These are phyloP conservation scores for Criorhina ranunculi DNA, from an alignment of 2,888 invertebrate species.

Conservation along the genomic window DNA sequence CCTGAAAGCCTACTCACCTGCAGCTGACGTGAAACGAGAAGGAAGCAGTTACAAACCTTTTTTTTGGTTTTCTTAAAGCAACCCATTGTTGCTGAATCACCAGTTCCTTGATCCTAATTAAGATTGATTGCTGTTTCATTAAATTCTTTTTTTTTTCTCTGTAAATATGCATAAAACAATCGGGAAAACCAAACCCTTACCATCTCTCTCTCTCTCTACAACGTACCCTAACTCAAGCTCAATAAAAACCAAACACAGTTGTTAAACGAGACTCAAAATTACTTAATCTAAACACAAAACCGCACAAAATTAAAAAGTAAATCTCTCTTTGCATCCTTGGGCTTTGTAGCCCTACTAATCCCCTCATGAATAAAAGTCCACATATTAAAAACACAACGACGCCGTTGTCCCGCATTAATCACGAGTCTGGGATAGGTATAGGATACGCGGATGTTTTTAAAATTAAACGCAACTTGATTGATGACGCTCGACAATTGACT, in stretches of 20 bases:
- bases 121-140: slow-evolving; percentile 70
- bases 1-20: not conserved
- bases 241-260: slow-evolving; percentile 62
- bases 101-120: slow-evolving; percentile 50
- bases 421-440: not conserved
- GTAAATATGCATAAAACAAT: slow-evolving; percentile 38
- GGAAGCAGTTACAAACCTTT: not conserved
- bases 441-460: slow-evolving; percentile 61
- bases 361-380: slow-evolving; percentile 73
- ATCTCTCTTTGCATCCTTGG: slow-evolving; percentile 36
- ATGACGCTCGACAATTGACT: slow-evolving; percentile 73
- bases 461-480: slow-evolving; percentile 76
- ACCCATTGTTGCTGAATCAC: not conserved
- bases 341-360: slow-evolving; percentile 53
- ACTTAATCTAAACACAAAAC: slow-evolving; percentile 68
- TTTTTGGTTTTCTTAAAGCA: too few species aligned
- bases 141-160: slow-evolving; percentile 42
- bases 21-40: too few species aligned
- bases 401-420: slow-evolving; percentile 47
- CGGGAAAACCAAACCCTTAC: slow-evolving; percentile 3
- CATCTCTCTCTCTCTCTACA: slow-evolving; percentile 2
- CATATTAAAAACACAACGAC: slow-evolving; percentile 47
- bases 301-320: slow-evolving; percentile 72
- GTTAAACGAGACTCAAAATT: slow-evolving; percentile 70
- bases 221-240: slow-evolving; percentile 9